A percentile compares a stretch with the other conserved stretches of the same genome.
phyloP scores from a whole-genome alignment of 2,797 vertebrate species.

The Sebastes kiyomatsui region DNA sequence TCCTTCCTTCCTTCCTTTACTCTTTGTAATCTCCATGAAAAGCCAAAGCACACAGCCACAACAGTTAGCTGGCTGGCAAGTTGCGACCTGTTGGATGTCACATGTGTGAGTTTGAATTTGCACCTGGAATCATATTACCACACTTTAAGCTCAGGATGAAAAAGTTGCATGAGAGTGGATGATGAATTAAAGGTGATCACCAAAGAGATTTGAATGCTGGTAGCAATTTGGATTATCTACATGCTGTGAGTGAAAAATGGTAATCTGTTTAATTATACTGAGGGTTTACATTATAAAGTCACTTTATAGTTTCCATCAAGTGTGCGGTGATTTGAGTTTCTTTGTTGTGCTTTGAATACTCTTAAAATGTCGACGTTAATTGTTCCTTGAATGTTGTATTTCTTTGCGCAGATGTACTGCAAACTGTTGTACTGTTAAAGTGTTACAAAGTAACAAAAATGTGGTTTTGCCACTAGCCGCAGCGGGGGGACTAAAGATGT shows the following conservation, averaged over 20 bases:
- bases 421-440: neutral
- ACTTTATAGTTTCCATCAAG: neutral
- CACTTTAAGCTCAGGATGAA: constrained; percentile 9
- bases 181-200: neutral
- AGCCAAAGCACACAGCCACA: constrained; percentile 18
- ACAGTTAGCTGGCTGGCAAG: constrained; percentile 39
- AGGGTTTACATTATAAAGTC: neutral
- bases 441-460: fast-evolving
- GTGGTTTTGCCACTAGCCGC: neutral
- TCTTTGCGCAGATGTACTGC: neutral
- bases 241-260: neutral
- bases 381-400: neutral
- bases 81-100: constrained; percentile 41
- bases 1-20: neutral
- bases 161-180: neutral
- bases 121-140: constrained; percentile 40
- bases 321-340: neutral
- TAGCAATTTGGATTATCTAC: neutral
- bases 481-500: neutral
- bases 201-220: neutral
- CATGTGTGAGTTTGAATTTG: constrained; percentile 37
- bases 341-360: neutral
- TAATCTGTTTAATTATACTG: neutral
- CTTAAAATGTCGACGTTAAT: neutral
- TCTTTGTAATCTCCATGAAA: constrained; percentile 40